Base-by-base conservation (phyloP, 2,797 vertebrate species). In the Pangasius sanitwongsei region DNA sequence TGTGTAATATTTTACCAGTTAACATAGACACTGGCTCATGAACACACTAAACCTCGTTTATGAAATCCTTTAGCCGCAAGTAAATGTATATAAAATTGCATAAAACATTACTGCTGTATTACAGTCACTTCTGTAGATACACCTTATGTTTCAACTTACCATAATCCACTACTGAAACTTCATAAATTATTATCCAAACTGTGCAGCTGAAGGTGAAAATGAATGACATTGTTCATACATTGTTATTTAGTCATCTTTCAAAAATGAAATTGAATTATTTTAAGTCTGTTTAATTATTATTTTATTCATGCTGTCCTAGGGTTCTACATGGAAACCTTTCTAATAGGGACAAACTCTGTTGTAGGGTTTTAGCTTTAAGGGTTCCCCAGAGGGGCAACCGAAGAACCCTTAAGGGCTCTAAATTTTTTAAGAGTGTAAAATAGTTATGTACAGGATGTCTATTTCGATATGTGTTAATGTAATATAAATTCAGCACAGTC, bases 401-500 rank as follows among this genome's bases (percentile, higher is more conserved):
- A 70, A 70, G 65, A 55, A 70, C 50, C 18, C 20, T 28, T 70
- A 70, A 37, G 67, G 83, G 83, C 55, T 55, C 94, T 93, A 90
- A 92, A 92, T 93, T 94, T 93, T 93, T 93, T 92, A 48, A 18
- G 23, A 70, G 50, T 70, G 65, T 85, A 81, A 87, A 78, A 87
- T 50, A 80, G 25, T 50, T 65, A 81, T 97, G 96, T 97, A 96
- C 94, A 96, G 93, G 95, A 94, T 97, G 95, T 97, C 95, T 95
- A 96, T 96, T 90, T 93, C 82, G 69, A 88, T 88, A 95, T 96
- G 95, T 96, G 95, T 95, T 95, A 96, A 95, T 96, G 94, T 96
- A 95, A 94, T 53, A 80, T 67, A 31, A 85, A 95, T 95, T 94
- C 94, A 94, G 88, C 92, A 96, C 95, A 96, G 95, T 87, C 89